A percentile compares a stretch with the other conserved stretches of the same genome.
phyloP scores from a whole-genome alignment of 2,113 vertebrate species.

The Mystacornis crossleyi region DNA sequence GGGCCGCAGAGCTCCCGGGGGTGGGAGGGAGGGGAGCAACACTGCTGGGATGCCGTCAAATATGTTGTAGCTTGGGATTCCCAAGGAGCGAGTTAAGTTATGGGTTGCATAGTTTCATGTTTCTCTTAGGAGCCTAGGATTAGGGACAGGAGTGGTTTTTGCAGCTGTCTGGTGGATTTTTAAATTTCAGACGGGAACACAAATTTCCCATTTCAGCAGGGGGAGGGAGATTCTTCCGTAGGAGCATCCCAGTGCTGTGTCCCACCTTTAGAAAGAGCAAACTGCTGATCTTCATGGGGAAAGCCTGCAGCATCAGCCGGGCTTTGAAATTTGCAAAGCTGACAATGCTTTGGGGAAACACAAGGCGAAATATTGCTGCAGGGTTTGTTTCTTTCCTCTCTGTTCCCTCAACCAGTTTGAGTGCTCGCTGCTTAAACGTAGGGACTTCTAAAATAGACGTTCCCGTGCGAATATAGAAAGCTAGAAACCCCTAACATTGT shows the following conservation, averaged over 20 bases:
- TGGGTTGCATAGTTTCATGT: slow-evolving; percentile 73
- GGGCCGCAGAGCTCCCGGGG: neutral
- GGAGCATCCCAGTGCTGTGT: neutral
- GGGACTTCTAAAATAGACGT: slow-evolving; percentile 64
- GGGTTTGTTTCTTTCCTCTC: neutral
- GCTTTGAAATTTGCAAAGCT: slow-evolving; percentile 28
- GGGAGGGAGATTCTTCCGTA: neutral
- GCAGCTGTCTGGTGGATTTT: slow-evolving; percentile 49
- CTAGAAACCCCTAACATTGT: slow-evolving; percentile 47
- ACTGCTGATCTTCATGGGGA: neutral
- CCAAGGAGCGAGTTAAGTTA: slow-evolving; percentile 69
- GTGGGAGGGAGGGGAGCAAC: slow-evolving; percentile 25
- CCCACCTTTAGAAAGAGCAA: neutral
- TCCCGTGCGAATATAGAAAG: slow-evolving; percentile 50
- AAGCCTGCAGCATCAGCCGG: neutral
- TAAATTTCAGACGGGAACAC: neutral
- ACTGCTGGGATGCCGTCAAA: slow-evolving; percentile 43
- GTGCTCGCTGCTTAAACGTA: slow-evolving; percentile 54
- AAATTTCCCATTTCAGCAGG: neutral
- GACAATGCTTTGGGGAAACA: neutral
- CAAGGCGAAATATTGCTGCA: rapidly evolving
- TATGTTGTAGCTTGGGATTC: slow-evolving; percentile 68
- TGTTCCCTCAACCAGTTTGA: neutral
- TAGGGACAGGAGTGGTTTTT: slow-evolving; percentile 59
- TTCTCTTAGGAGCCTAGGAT: slow-evolving; percentile 75